Conservation (phyloP, 2,888 invertebrate species). For the Gastracanthus pulcherrimus region DNA sequence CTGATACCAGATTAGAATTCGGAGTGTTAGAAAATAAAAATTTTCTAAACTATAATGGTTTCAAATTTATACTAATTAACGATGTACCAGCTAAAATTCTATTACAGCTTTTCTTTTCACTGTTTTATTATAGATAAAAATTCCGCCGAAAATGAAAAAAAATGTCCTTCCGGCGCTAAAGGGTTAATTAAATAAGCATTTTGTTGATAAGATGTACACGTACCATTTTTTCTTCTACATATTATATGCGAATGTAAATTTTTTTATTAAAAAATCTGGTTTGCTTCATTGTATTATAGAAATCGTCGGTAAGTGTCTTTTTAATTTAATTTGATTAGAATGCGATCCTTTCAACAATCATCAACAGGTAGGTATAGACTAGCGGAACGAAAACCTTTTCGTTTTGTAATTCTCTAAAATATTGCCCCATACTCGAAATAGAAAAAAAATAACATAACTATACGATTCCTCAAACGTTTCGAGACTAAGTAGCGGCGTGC, state of each 20-base stretch:
- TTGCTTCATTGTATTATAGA: not conserved
- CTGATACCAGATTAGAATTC: no score
- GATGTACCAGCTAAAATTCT: no score
- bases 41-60: no score
- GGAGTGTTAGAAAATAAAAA: no score
- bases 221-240: no score
- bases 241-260: not conserved
- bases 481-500: conserved; percentile 38
- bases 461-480: not conserved
- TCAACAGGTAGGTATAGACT: conserved; percentile 28
- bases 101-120: no score
- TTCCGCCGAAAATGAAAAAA: no score
- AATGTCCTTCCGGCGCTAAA: no score
- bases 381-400: conserved; percentile 23
- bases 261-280: not conserved
- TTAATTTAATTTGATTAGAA: not conserved
- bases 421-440: conserved; percentile 6
- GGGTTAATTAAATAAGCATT: not conserved
- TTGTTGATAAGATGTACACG: not conserved
- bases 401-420: not conserved
- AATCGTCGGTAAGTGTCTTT: not conserved
- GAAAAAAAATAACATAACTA: not conserved
- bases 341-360: conserved; percentile 23
- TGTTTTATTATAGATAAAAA: no score
- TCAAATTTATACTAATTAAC: no score